Evolutionary conservation across 30 jellyfish, hydroid and myxozoan species (phyloP).

Genomic region (Aurelia coerulea): DNA sequence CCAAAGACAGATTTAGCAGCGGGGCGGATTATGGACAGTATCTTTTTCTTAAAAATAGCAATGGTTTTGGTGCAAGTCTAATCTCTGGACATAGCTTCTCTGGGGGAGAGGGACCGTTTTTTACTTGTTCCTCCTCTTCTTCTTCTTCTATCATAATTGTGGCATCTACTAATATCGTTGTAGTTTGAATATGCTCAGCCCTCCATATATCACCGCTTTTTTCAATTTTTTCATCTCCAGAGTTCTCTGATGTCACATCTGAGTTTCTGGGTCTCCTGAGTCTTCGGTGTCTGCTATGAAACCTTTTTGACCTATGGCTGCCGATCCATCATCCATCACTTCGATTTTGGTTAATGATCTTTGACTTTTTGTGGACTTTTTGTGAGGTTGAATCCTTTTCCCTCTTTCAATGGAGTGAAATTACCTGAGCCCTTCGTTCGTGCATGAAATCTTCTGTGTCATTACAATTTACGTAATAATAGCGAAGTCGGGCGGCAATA

Average conservation of each 20-base stretch:
- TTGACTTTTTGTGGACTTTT: background rate
- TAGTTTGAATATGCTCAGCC: constrained; percentile 15
- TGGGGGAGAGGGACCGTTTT: constrained; percentile 21
- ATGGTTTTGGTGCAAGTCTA: no score
- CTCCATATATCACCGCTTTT: constrained; percentile 8
- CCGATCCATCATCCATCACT: constrained; percentile 6
- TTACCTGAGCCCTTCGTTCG: no score
- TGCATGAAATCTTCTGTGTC: no score
- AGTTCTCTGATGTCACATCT: no score
- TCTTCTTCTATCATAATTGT: constrained; percentile 16
- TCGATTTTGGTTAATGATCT: constrained; percentile 3
- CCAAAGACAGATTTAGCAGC: no score
- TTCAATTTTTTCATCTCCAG: constrained; percentile 6
- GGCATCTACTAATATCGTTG: constrained; percentile 15
- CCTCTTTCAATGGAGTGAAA: no score
- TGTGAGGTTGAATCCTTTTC: constrained; percentile 1
- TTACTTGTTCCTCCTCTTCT: constrained; percentile 15
- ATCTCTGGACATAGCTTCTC: background rate
- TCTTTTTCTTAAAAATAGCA: no score
- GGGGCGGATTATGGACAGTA: no score
- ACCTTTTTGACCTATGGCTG: constrained; percentile 13
- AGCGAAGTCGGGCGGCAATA: no score
- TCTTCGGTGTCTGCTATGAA: background rate
- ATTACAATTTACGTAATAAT: no score
- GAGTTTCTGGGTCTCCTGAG: no score